Conservation (phyloP, 2,888 invertebrate genomes). For the Beris chalybata region DNA sequence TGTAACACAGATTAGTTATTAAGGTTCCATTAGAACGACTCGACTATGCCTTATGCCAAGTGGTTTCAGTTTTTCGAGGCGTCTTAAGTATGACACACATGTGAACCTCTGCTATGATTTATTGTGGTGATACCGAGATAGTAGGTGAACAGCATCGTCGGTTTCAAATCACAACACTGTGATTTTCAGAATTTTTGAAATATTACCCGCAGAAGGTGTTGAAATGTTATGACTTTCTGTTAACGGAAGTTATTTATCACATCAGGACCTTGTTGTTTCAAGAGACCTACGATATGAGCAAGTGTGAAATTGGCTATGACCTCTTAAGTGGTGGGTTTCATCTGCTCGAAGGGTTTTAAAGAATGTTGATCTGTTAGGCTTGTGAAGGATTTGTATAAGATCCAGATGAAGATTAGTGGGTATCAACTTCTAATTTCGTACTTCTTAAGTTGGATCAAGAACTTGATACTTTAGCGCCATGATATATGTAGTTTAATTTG, state of each 20-base stretch:
- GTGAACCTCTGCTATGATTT: too few species aligned
- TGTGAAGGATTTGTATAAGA: too few species aligned
- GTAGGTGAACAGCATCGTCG: constrained; percentile 9
- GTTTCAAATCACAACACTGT: not conserved
- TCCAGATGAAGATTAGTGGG: too few species aligned
- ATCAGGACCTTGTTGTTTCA: not conserved
- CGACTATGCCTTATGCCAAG: constrained; percentile 9
- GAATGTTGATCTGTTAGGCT: too few species aligned
- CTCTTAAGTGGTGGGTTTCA: constrained; percentile 2
- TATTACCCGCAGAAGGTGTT: constrained; percentile 30
- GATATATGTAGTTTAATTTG: too few species aligned
- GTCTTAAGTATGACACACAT: not conserved
- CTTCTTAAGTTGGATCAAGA: too few species aligned
- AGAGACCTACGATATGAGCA: not conserved
- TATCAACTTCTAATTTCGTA: too few species aligned
- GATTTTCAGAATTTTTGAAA: constrained; percentile 30
- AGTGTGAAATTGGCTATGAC: constrained; percentile 1
- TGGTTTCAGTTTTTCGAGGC: constrained; percentile 4
- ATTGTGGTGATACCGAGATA: not conserved
- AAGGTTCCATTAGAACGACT: constrained; percentile 30
- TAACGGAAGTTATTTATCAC: constrained; percentile 25
- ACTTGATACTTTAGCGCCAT: too few species aligned
- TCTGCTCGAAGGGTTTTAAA: not conserved
- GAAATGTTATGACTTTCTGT: constrained; percentile 25
- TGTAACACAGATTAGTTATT: constrained; percentile 38